Base-by-base conservation (phyloP, 2,113 vertebrate species). In the Condylura cristata region DNA sequence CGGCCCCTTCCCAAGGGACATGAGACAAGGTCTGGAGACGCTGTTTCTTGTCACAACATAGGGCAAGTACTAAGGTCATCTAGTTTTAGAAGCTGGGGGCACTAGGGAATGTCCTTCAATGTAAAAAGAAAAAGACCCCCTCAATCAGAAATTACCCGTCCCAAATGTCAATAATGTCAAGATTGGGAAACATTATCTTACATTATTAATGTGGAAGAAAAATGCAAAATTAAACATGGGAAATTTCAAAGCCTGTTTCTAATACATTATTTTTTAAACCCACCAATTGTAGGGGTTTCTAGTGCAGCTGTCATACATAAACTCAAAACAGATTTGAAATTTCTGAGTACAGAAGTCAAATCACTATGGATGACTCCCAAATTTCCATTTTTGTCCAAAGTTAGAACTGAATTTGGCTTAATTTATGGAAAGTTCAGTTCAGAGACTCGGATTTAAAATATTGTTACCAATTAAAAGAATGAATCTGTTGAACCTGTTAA, bases 381-480 rank as follows among this genome's bases (percentile, higher is more conserved):
- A 80, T 65, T 86, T 74, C 58, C 14, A 65, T 86, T 96, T 58
- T 65, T 48, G 58, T 82, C 68, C 89, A 86, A 58, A 75, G 44
- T 24, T 60, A 84, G 37, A 80, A 79, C 17, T 58, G 63, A 87
- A 95, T 56, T 70, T 94, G 51, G 74, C 51, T 85, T 86, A 39
- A 53, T 10, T 89, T 37, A 58, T 60, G 63, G 48, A 74, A 94
- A 92, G 66, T 63, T 68, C 18, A 88, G 44, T 79, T 87, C 53
- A 70, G 22, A 66, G 48, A 16, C 39, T 53, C 66, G 37, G 2
- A 34, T 65, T 80, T 89, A 88, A 96, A 96, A 90, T 76, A 79
- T 0, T 92, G 58, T 91, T 39, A 88, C 60, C 71, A 89, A 80
- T 86, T 30, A 78, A 92, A 95, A 92, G 46, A 72, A 80, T 12